Conservation (phyloP, 2,113 vertebrate species). For the Propithecus coquereli region DNA sequence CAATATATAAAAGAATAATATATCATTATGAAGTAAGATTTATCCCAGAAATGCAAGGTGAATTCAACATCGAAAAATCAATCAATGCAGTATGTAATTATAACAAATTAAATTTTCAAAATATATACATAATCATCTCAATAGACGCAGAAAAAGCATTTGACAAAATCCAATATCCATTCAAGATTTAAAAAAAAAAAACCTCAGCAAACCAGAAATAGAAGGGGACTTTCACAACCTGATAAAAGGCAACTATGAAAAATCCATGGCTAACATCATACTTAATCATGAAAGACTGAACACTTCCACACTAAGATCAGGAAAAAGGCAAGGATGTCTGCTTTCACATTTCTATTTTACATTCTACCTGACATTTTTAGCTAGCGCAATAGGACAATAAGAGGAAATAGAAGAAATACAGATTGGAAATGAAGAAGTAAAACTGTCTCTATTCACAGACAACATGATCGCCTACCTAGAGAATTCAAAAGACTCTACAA, state of each 20-base stretch:
- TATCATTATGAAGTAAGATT: neutral
- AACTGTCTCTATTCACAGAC: neutral
- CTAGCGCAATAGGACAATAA: neutral
- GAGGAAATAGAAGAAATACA: constrained; percentile 19
- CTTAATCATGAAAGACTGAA: neutral
- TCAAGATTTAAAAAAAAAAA: neutral
- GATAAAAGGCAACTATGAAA: neutral
- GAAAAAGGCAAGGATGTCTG: neutral
- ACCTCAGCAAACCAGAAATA: neutral
- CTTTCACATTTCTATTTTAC: neutral
- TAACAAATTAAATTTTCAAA: neutral
- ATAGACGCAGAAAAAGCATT: neutral
- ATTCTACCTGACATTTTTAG: neutral
- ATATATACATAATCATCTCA: neutral
- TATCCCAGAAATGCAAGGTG: constrained; percentile 18
- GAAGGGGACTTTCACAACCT: neutral
- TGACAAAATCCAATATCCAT: constrained; percentile 15
- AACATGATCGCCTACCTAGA: neutral
- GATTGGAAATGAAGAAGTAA: constrained; percentile 6
- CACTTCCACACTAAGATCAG: neutral
- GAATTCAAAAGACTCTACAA: neutral
- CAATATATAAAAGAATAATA: constrained; percentile 3
- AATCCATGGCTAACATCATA: neutral
- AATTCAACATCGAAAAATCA: constrained; percentile 18
- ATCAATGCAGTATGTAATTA: neutral